Evolutionary conservation across 1,140 invertebrate species (phyloP).

Genomic region (Agrypnia vestita): DNA sequence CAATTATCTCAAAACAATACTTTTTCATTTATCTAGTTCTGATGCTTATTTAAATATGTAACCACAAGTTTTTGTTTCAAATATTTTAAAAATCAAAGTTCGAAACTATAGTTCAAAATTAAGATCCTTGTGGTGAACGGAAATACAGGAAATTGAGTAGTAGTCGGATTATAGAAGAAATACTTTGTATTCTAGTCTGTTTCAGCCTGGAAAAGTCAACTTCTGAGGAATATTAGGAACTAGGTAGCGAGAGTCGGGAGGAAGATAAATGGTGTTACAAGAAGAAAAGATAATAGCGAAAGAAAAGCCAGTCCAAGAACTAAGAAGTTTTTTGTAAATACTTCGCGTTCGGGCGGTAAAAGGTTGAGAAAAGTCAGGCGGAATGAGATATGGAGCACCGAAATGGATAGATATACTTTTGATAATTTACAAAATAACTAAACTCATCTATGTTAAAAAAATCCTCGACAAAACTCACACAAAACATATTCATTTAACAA

Average conservation of each 20-base stretch:
- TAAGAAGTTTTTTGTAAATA: not conserved
- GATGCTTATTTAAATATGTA: too few species aligned
- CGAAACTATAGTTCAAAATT: not conserved
- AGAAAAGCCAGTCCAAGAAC: not conserved
- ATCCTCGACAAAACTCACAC: too few species aligned
- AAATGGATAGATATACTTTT: not conserved
- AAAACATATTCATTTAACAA: too few species aligned
- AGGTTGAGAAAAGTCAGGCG: not conserved
- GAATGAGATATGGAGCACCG: conserved; percentile 13
- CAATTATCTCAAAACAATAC: too few species aligned
- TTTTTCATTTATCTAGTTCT: too few species aligned
- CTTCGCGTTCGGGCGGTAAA: not conserved
- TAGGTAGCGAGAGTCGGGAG: not conserved
- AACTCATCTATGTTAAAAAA: too few species aligned
- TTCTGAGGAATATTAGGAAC: not conserved
- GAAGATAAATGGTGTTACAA: conserved; percentile 14
- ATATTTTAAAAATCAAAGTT: too few species aligned
- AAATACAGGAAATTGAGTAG: not conserved
- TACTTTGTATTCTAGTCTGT: not conserved
- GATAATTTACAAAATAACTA: too few species aligned
- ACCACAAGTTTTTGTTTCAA: too few species aligned
- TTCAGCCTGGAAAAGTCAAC: not conserved
- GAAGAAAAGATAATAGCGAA: conserved; percentile 13
- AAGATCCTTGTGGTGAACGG: not conserved
- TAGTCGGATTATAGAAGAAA: not conserved